Evolutionary conservation across 2,113 vertebrate genomes (phyloP), one percentile per base, ranked within the genome.

Genomic region (Craseonycteris thonglongyai): DNA sequence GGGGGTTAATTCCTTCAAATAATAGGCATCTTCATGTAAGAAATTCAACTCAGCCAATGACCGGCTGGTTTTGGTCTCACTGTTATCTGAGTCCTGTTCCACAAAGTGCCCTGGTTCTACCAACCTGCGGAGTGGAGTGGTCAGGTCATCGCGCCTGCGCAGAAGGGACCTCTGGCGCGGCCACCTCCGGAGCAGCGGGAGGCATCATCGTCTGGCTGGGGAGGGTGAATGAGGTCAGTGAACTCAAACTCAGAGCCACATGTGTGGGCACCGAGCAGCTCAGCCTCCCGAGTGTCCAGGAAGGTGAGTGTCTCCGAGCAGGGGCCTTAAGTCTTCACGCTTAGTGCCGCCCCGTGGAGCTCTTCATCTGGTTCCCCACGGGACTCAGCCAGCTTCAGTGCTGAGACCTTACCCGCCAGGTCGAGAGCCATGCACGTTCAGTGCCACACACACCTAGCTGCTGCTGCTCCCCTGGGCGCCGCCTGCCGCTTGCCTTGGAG

Each of bases 1-100:
- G n/a, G n/a, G n/a, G n/a, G n/a, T n/a, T n/a, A 99, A 98, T 51
- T 99, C 99, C 98, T 99, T 99, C 58, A 99, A 99, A 96, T 99
- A 99, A 26, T 99, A 99, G 0, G 99, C 99, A 66, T 99, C 99
- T 79, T 99, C 99, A 82, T 99, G 99, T 94, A 99, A 99, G 40
- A 99, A 99, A 97, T 99, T 99, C 42, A 99, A 91, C 96, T 99
- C 99, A 1, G 99, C 99, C 97, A 99, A 96, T 45, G 99, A 98
- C 96, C 99, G 99, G 96, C 99, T 99, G 89, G 99, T 98, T 97
- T 99, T 99, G 74, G 98, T 98, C 82, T 99, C 98, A 0, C 98
- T 98, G 93, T 99, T 99, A 65, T 99, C 99, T 87, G 98, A 97
- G 97, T 98, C 3, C 99, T 99, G 1, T 99, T 99, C 94, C 98